These are phyloP conservation scores for Rotaria macrura DNA, from an alignment of 2,888 invertebrate species.

Conservation along the genomic window DNA sequence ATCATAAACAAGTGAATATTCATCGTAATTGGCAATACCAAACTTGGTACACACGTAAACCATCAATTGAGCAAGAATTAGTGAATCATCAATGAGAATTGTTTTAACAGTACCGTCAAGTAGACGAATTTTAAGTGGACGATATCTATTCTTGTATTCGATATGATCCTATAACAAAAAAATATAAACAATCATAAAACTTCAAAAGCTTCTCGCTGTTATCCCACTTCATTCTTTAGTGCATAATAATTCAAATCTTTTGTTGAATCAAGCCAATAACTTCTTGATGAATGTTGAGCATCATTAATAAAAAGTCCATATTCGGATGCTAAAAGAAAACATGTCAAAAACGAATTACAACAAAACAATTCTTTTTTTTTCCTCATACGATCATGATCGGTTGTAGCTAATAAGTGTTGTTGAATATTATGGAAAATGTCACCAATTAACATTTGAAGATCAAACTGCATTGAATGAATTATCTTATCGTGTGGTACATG, in stretches of 20 bases:
- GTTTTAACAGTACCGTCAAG: conserved; percentile 89
- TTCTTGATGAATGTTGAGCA: conserved; percentile 85
- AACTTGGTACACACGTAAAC: conserved; percentile 97
- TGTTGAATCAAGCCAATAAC: conserved; percentile 85
- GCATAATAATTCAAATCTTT: conserved; percentile 90
- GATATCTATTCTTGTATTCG: conserved; percentile 78
- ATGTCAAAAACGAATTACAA: not conserved
- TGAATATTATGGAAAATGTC: not conserved
- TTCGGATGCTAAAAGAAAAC: conserved; percentile 67
- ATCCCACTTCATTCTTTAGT: conserved; percentile 66
- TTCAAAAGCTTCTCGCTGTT: not conserved
- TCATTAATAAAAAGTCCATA: conserved; percentile 84
- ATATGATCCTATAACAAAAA: conserved; percentile 59
- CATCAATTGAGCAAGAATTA: conserved; percentile 92
- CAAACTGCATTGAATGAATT: conserved; percentile 7
- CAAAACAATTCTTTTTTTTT: too few relatives aligned
- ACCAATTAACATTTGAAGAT: not conserved
- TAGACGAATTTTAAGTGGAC: conserved; percentile 81
- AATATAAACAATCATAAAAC: not conserved
- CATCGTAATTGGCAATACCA: conserved; percentile 78
- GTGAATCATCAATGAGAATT: conserved; percentile 88
- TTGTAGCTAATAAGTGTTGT: not conserved
- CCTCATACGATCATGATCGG: not conserved
- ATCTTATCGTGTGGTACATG: not conserved
- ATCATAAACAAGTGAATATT: conserved; percentile 85